A percentile compares a stretch with the other conserved stretches of the same genome.
These are phyloP conservation scores for Sphenopsis melanotis DNA, from an alignment of 2,797 vertebrate species.

Conservation along the genomic window DNA sequence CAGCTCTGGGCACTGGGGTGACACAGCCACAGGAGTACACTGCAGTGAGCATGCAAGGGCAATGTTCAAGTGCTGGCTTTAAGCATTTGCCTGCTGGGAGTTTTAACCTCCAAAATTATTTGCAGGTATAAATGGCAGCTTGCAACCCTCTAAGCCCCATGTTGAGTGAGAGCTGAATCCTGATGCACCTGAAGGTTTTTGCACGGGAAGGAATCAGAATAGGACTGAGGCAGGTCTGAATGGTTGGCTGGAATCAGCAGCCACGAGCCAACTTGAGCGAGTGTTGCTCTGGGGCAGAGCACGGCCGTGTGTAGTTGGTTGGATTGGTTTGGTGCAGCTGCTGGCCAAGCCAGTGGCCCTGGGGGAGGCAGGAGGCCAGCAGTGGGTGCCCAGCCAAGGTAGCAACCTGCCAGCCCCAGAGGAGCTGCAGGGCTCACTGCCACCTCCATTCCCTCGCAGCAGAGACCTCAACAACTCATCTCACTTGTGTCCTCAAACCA, in stretches of 20 bases:
- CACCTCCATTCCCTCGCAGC: background rate
- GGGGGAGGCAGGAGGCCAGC: background rate
- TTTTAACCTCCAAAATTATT: background rate
- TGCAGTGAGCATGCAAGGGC: background rate
- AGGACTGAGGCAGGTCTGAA: background rate
- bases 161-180: background rate
- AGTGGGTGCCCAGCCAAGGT: accelerated
- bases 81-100: background rate
- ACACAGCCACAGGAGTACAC: background rate
- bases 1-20: background rate
- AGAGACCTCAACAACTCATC: background rate
- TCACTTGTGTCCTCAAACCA: constrained; percentile 15
- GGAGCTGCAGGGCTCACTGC: background rate
- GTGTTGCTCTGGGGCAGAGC: background rate
- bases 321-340: background rate
- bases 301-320: accelerated
- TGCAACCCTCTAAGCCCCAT: background rate
- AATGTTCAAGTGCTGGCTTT: background rate
- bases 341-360: accelerated
- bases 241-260: background rate
- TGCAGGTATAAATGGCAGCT: background rate
- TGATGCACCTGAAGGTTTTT: background rate
- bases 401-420: background rate
- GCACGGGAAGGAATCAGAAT: background rate
- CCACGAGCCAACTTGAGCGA: background rate